phyloP scores from a whole-genome alignment of 2,113 vertebrate genomes.

The Piaya cayana region DNA sequence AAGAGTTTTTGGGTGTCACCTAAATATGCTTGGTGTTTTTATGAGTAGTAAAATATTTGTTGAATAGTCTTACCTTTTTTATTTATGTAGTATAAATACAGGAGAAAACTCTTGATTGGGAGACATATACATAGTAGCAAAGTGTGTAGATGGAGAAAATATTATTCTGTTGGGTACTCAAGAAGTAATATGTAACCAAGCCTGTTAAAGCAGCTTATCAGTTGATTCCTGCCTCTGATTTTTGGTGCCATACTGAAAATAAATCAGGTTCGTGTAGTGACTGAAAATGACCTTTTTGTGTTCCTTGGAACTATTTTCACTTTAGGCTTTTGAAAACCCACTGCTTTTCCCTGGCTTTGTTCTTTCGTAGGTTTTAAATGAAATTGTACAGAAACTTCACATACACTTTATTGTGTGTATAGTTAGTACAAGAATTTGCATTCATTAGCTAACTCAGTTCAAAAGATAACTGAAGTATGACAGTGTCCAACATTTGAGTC shows the following conservation, averaged over 20 bases:
- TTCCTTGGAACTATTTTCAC: background rate
- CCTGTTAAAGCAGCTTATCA: background rate
- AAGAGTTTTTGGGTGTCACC: background rate
- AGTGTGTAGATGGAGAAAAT: background rate
- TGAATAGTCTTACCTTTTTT: background rate
- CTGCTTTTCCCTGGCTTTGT: background rate
- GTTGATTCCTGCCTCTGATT: background rate
- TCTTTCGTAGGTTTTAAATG: background rate
- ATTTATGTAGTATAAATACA: background rate
- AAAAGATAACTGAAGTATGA: background rate
- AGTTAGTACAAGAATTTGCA: background rate
- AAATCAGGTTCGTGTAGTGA: slow-evolving; percentile 15
- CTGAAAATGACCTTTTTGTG: background rate
- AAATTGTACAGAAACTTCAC: background rate
- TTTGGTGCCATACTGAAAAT: background rate
- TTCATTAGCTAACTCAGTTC: background rate
- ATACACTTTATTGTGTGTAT: background rate
- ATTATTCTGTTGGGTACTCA: background rate
- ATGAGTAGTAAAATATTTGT: background rate
- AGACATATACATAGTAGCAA: background rate
- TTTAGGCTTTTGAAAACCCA: background rate
- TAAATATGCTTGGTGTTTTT: background rate
- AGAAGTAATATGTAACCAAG: background rate
- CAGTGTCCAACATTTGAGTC: background rate
- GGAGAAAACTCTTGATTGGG: background rate